Evolutionary conservation across 2,113 vertebrate genomes (phyloP).

Genomic region (Antechinus flavipes): DNA sequence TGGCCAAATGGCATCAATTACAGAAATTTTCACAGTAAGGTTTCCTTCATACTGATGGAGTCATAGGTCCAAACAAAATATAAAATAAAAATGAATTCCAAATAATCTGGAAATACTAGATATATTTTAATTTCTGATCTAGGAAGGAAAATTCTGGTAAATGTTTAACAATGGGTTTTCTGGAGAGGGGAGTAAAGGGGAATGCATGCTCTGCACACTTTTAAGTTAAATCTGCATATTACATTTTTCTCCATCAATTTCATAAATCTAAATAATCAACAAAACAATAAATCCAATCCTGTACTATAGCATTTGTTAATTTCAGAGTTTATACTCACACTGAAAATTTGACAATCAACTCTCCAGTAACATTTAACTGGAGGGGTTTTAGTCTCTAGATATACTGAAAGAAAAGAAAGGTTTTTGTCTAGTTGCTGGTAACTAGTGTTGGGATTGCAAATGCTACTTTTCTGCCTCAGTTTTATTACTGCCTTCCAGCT

Average conservation of each 20-base stretch:
- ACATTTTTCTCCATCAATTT: background rate
- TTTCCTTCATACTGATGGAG: background rate
- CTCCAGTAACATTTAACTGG: background rate
- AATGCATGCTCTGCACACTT: background rate
- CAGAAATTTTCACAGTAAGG: background rate
- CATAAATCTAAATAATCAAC: background rate
- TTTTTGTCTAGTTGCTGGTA: constrained; percentile 48
- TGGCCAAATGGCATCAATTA: background rate
- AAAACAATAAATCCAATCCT: background rate
- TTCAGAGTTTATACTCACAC: background rate
- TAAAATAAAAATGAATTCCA: background rate
- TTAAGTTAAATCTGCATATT: background rate
- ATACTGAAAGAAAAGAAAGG: constrained; percentile 55
- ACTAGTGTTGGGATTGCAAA: constrained; percentile 45
- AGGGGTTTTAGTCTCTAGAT: constrained; percentile 31
- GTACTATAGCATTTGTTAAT: background rate
- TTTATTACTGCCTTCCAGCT: constrained; percentile 74
- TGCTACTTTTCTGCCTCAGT: constrained; percentile 62
- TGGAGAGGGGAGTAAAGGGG: background rate
- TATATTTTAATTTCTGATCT: background rate
- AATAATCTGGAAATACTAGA: background rate
- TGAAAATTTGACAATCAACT: background rate
- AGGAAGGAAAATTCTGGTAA: background rate
- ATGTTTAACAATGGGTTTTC: background rate
- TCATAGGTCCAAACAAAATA: background rate